Conservation (phyloP, 92 coral and sea anemone species). For the Palythoa heliodiscus region DNA sequence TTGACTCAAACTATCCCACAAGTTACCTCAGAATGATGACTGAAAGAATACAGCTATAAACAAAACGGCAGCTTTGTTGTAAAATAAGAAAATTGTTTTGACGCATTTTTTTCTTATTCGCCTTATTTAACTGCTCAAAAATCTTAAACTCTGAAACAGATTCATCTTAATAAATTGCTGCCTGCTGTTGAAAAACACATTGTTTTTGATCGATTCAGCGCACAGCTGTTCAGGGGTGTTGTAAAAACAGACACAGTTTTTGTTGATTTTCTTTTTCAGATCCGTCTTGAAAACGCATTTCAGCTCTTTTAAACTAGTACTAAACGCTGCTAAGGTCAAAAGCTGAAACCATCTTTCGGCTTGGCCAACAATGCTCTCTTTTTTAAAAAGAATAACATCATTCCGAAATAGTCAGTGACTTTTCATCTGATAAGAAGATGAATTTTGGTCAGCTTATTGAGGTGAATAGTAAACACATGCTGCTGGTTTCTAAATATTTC, state of each 20-base stretch:
- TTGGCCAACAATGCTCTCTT: neutral
- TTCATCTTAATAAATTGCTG: conserved; percentile 10
- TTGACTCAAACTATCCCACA: neutral
- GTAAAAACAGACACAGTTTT: conserved; percentile 16
- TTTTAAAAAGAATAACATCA: neutral
- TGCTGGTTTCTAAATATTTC: conserved; percentile 7
- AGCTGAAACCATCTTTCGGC: neutral
- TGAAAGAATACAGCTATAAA: neutral
- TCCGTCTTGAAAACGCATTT: neutral
- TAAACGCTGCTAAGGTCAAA: neutral
- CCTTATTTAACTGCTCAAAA: neutral
- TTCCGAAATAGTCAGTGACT: conserved; percentile 20
- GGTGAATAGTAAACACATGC: neutral
- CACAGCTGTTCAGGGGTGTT: conserved; percentile 30
- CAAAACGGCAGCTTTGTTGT: neutral
- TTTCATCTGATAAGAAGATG: conserved; percentile 22
- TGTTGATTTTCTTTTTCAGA: neutral
- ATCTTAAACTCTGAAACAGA: neutral
- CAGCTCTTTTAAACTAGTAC: neutral
- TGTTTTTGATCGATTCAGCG: conserved; percentile 25
- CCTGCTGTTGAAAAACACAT: conserved; percentile 1
- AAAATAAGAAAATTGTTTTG: neutral
- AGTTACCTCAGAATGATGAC: neutral
- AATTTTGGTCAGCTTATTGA: neutral
- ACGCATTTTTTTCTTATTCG: neutral